phyloP scores from a whole-genome alignment of 2,888 invertebrate species.

The Patella caerulea region DNA sequence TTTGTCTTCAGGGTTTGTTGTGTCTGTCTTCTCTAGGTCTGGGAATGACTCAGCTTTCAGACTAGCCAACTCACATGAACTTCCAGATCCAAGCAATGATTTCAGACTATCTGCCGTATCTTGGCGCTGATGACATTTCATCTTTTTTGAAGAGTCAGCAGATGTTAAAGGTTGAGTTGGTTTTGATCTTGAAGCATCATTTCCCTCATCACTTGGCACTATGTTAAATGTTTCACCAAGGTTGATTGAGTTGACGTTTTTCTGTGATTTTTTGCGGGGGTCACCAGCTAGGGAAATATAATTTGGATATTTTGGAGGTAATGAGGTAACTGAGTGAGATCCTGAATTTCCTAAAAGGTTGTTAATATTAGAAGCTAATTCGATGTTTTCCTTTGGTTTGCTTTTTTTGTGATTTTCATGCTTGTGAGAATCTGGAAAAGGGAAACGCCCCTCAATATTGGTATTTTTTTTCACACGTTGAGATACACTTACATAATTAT shows the following conservation, averaged over 20 bases:
- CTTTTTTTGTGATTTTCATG: not conserved
- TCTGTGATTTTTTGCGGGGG: not conserved
- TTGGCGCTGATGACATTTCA: conserved; percentile 29
- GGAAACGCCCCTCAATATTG: not conserved
- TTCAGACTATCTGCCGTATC: conserved; percentile 32
- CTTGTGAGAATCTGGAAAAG: not conserved
- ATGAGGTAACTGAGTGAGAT: not conserved
- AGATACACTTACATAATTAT: not conserved
- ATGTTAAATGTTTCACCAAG: not conserved
- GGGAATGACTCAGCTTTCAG: conserved; percentile 23
- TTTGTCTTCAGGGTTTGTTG: too few species aligned
- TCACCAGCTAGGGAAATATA: too few species aligned
- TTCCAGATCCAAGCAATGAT: conserved; percentile 30
- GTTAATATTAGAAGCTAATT: not conserved
- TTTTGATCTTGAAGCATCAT: not conserved
- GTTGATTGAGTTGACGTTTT: not conserved
- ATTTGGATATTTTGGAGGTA: not conserved
- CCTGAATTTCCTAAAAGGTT: not conserved
- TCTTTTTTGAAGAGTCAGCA: too few species aligned
- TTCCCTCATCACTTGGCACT: not conserved
- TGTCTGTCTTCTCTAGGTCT: too few species aligned
- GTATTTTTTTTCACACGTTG: not conserved
- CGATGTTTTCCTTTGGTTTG: not conserved
- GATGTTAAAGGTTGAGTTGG: not conserved
- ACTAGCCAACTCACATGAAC: conserved; percentile 29